Percentiles rank a stretch among this genome's conserved stretches.
Evolutionary conservation across 2,113 vertebrate species (phyloP).

Genomic region (Drymodes brunneopygia): DNA sequence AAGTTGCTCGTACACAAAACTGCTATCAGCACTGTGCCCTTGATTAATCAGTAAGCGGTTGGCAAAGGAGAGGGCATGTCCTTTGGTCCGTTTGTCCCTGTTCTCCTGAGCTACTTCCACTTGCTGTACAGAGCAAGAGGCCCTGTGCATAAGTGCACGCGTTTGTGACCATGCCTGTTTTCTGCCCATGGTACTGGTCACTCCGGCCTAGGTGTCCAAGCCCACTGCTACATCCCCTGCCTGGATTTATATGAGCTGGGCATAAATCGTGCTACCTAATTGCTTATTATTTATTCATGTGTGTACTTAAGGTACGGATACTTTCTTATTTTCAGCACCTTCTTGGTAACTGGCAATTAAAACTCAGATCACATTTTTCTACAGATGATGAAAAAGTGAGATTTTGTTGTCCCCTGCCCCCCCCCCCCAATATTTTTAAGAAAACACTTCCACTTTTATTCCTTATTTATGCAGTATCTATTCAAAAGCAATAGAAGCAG

Average conservation of each 20-base stretch:
- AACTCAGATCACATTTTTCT: accelerated
- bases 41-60: not conserved
- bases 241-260: not conserved
- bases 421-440: not conserved
- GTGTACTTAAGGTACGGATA: not conserved
- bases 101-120: not conserved
- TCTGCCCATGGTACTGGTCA: accelerated
- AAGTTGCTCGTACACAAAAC: accelerated
- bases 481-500: not conserved
- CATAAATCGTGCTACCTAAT: not conserved
- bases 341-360: not conserved
- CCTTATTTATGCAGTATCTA: not conserved
- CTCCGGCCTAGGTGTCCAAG: not conserved
- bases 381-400: not conserved
- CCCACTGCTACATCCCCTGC: not conserved
- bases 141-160: accelerated
- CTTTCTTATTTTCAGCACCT: not conserved
- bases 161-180: not conserved
- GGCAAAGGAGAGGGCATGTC: not conserved
- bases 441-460: not conserved
- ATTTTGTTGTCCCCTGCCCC: not conserved
- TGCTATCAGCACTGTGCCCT: not conserved
- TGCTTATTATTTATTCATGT: not conserved
- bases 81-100: not conserved
- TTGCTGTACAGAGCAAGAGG: not conserved